Base-by-base conservation (phyloP, 2,888 invertebrate species). In the Azorinus chamasolen region DNA sequence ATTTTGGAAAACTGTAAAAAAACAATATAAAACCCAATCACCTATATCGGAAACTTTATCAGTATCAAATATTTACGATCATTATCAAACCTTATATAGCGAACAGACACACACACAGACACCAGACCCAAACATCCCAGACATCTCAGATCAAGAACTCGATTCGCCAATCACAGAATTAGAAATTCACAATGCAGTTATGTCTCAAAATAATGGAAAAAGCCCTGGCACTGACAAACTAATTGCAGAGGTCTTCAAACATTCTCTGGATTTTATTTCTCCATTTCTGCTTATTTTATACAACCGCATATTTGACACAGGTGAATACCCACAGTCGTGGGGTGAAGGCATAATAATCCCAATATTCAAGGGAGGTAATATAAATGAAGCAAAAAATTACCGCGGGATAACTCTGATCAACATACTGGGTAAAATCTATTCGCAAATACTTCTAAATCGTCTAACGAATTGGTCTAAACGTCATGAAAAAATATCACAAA, bases 161-260 rank as follows among this genome's bases (percentile, higher is more conserved):
- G 22, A 50, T 20, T 2, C 6, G 4, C 10, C 16, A 12, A 39
- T 57, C 14, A 39, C 57, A 39, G n/a, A 18, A 6, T 1, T 1
- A 2, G 57, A 57, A 57, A 39, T 39, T 18, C 37, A 57, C 10
- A 10, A 57, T 12, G 57, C 57, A 2, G 57, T 57, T 27, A 39
- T 39, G 18, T 32, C 57, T 37, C 57, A 57, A 20, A 57, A 57
- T 18, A 57, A 39, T 57, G 12, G 18, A 39, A n/a, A n/a, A n/a
- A n/a, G n/a, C n/a, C n/a, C n/a, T n/a, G n/a, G n/a, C n/a, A n/a
- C n/a, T n/a, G n/a, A 39, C 14, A 22, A n/a, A 12, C 39, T 57
- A 3, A 6, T 57, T 4, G 57, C 57, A 4, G 57, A 57, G 39
- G 20, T 57, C 12, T 20, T 46, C 20, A 18, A 10, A 5, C n/a